Evolutionary conservation across 2,113 vertebrate genomes (phyloP).

Genomic region (Vicugna pacos): DNA sequence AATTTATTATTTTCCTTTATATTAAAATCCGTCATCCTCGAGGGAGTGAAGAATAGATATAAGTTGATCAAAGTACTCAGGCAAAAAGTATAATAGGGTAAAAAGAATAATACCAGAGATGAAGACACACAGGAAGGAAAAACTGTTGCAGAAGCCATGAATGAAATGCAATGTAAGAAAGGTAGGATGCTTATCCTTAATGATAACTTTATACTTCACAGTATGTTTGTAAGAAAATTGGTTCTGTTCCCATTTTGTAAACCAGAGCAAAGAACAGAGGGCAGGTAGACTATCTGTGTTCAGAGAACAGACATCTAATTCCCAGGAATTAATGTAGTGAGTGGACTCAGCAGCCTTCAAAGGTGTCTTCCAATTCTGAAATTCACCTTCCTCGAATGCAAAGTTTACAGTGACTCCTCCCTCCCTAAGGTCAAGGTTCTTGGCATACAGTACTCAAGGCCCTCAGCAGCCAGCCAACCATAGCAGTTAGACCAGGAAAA

Average conservation of each 20-base stretch:
- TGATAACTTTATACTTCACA: background rate
- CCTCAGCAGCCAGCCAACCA: background rate
- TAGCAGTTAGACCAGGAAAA: background rate
- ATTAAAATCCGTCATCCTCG: background rate
- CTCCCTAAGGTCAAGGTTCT: background rate
- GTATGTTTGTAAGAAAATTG: background rate
- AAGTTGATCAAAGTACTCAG: background rate
- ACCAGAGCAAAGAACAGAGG: background rate
- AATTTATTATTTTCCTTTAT: conserved; percentile 10
- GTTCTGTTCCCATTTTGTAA: background rate
- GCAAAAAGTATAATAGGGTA: background rate
- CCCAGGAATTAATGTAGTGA: background rate
- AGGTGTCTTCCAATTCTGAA: background rate
- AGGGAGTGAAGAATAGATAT: background rate
- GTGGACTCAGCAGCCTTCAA: background rate
- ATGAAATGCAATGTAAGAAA: background rate
- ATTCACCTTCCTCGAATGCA: background rate
- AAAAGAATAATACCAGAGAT: background rate
- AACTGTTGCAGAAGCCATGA: background rate
- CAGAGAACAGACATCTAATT: background rate
- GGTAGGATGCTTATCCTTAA: background rate
- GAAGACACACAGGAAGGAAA: background rate
- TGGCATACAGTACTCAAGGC: no score
- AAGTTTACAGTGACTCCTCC: background rate
- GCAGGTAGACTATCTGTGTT: background rate